A percentile compares a stretch with the other conserved stretches of the same genome.
phyloP scores from a whole-genome alignment of 2,113 vertebrate genomes.

The Anolis carolinensis region DNA sequence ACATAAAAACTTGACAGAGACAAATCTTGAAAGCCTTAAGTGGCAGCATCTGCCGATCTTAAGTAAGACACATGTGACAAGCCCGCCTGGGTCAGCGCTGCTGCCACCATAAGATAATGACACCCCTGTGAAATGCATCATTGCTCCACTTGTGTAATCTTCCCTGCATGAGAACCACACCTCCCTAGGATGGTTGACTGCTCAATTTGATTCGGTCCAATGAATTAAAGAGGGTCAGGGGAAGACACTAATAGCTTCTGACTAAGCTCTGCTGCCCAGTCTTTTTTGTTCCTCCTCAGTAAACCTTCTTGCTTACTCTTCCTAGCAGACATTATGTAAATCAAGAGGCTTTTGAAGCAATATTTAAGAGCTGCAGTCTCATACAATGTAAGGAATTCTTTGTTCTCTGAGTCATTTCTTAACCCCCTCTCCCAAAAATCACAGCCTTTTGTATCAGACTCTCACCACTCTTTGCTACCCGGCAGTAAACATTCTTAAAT shows the following conservation, averaged over 20 bases:
- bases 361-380: constrained; percentile 61
- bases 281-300: constrained; percentile 63
- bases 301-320: constrained; percentile 60
- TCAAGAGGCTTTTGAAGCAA: constrained; percentile 65
- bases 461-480: constrained; percentile 51
- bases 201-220: constrained; percentile 58
- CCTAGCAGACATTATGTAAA: constrained; percentile 68
- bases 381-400: constrained; percentile 57
- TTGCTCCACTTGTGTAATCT: constrained; percentile 25
- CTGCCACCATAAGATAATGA: constrained; percentile 35
- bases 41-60: constrained; percentile 21
- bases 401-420: constrained; percentile 38
- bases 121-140: constrained; percentile 15
- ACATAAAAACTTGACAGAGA: constrained; percentile 24
- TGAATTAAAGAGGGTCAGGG: constrained; percentile 51
- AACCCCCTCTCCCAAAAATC: constrained; percentile 43
- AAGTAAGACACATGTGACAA: constrained; percentile 32
- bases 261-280: constrained; percentile 64
- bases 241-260: constrained; percentile 62
- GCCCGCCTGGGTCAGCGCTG: constrained; percentile 30
- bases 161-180: constrained; percentile 42
- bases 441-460: constrained; percentile 59
- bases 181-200: constrained; percentile 61
- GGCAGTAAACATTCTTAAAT: constrained; percentile 64
- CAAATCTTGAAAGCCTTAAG: neutral